Percentiles rank a stretch among this genome's conserved stretches.
Conservation (phyloP, 2,797 vertebrate genomes). For the Sphaeramia orbicularis region DNA sequence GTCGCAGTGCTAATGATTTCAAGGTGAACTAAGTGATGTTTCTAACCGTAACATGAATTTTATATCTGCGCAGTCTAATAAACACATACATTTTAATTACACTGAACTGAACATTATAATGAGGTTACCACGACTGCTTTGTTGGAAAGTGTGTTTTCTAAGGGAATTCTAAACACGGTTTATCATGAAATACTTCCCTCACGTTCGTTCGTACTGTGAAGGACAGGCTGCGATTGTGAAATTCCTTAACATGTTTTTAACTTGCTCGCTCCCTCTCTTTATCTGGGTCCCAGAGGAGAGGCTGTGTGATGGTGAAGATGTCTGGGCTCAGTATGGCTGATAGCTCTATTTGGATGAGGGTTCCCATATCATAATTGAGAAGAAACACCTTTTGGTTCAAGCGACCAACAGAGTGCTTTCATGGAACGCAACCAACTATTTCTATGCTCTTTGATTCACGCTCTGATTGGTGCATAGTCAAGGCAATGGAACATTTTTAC, state of each 20-base stretch:
- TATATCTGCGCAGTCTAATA: slow-evolving; percentile 7
- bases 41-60: slow-evolving; percentile 16
- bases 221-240: slow-evolving; percentile 65
- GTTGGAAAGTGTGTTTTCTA: slow-evolving; percentile 10
- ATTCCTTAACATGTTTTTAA: slow-evolving; percentile 71
- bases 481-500: slow-evolving; percentile 35
- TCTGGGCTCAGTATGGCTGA: slow-evolving; percentile 65
- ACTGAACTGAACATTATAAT: neutral
- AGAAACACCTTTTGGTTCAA: slow-evolving; percentile 57
- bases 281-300: slow-evolving; percentile 65
- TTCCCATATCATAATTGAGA: slow-evolving; percentile 71
- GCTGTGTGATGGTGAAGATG: slow-evolving; percentile 73
- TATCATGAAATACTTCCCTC: slow-evolving; percentile 22
- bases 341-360: slow-evolving; percentile 72
- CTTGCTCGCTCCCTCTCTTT: slow-evolving; percentile 60
- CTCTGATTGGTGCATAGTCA: slow-evolving; percentile 33
- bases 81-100: slow-evolving; percentile 6
- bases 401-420: slow-evolving; percentile 36
- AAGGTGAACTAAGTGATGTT: slow-evolving; percentile 32
- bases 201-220: slow-evolving; percentile 49
- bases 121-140: slow-evolving; percentile 15
- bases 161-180: slow-evolving; percentile 17
- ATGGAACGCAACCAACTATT: slow-evolving; percentile 51
- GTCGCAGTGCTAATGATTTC: slow-evolving; percentile 56
- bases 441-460: slow-evolving; percentile 45